phyloP scores from a whole-genome alignment of 2,113 vertebrate species.

The Bos javanicus region DNA sequence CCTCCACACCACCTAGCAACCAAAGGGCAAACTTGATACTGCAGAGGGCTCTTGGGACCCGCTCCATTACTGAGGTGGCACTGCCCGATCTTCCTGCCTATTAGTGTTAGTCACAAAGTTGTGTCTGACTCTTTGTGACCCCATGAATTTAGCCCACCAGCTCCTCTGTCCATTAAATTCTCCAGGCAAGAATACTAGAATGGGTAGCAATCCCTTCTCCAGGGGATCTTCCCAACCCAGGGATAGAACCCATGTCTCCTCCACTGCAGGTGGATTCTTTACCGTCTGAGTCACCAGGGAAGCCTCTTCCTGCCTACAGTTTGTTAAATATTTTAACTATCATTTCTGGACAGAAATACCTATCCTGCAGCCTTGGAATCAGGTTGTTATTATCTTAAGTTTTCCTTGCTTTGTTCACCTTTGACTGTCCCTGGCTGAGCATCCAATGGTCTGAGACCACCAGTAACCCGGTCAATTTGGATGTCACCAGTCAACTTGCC shows the following conservation, averaged over 20 bases:
- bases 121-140: background rate
- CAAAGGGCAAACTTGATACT: background rate
- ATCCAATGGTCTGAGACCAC: background rate
- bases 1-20: background rate
- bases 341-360: background rate
- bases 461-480: background rate
- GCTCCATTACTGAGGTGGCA: background rate
- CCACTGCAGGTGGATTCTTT: background rate
- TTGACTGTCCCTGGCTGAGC: background rate
- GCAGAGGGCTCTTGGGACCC: background rate
- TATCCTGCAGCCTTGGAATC: background rate
- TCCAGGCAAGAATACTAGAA: background rate
- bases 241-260: background rate
- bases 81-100: background rate
- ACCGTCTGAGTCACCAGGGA: background rate
- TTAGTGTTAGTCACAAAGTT: background rate
- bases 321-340: background rate
- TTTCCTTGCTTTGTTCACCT: background rate
- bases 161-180: background rate
- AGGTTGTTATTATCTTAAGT: background rate
- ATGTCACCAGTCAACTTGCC: background rate
- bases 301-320: background rate
- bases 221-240: background rate
- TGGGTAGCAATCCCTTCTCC: background rate
- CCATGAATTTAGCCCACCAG: background rate